Evolutionary conservation across 1,140 invertebrate genomes (phyloP).

Genomic region (Drosophila nigromelanica): DNA sequence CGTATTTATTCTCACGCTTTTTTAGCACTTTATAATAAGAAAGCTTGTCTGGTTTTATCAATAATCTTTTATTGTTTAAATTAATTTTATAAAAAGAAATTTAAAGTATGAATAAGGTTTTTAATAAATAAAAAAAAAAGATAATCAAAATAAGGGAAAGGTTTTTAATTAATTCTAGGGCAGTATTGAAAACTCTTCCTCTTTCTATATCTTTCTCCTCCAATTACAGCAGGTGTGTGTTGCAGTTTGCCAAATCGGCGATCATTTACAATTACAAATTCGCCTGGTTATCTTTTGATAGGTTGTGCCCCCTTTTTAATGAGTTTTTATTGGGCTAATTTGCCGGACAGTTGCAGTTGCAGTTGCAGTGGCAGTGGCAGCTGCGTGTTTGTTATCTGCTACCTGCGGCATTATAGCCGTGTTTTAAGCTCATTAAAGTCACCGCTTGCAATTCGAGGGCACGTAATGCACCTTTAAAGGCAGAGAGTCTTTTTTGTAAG

Average conservation of each 20-base stretch:
- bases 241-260: not conserved
- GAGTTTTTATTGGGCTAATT: constrained; percentile 48
- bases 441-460: constrained; percentile 48
- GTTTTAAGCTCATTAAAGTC: constrained; percentile 67
- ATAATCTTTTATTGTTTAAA: too few species aligned
- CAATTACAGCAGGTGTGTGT: constrained; percentile 7
- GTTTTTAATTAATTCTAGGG: constrained; percentile 8
- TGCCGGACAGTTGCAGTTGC: constrained; percentile 27
- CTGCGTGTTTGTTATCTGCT: constrained; percentile 61
- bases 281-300: constrained; percentile 37
- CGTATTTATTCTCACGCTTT: too few species aligned
- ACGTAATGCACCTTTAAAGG: constrained; percentile 59
- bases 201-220: not conserved
- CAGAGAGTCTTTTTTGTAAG: constrained; percentile 2
- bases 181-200: not conserved
- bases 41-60: too few species aligned
- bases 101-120: too few species aligned
- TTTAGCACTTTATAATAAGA: too few species aligned
- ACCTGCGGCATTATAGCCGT: constrained; percentile 38
- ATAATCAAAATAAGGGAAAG: not conserved
- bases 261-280: constrained; percentile 43
- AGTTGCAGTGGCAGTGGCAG: constrained; percentile 15
- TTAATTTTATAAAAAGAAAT: too few species aligned
- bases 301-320: constrained; percentile 30
- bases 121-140: too few species aligned